Evolutionary conservation across 2,113 vertebrate species (phyloP).

Genomic region (Psephotus haematonotus): DNA sequence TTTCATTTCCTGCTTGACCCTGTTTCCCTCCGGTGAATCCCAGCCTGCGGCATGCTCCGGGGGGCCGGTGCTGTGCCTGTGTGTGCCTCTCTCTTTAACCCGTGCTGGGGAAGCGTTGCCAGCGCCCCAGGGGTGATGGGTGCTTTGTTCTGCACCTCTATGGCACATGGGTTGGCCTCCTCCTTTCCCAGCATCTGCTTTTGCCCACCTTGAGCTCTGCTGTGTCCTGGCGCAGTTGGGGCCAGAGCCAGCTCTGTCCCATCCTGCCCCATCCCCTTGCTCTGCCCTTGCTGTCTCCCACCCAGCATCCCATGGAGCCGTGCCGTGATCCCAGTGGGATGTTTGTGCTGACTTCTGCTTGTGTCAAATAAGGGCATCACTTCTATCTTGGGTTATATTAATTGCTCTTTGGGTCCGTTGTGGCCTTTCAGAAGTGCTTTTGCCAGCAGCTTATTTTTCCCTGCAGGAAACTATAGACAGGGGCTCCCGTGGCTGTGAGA

Average conservation of each 20-base stretch:
- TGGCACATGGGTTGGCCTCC: background rate
- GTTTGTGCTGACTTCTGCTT: background rate
- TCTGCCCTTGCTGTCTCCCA: background rate
- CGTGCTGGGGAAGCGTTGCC: background rate
- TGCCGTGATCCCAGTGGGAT: background rate
- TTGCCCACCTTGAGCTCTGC: background rate
- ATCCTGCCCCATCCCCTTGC: background rate
- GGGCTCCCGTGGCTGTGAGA: background rate
- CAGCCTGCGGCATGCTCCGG: background rate
- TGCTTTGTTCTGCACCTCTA: background rate
- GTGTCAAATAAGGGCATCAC: background rate
- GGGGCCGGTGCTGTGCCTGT: background rate
- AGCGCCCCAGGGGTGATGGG: background rate
- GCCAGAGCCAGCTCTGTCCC: background rate
- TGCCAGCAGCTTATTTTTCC: constrained; percentile 21
- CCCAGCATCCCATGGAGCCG: background rate
- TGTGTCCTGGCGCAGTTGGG: background rate
- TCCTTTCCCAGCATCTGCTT: background rate
- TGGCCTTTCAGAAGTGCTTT: constrained; percentile 10
- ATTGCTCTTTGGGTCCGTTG: rapidly evolving
- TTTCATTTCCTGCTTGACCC: constrained; percentile 74
- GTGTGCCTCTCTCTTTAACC: background rate
- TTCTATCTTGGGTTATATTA: background rate
- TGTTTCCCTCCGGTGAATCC: constrained; percentile 35
- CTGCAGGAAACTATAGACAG: background rate